Evolutionary conservation across 2,797 vertebrate genomes (phyloP).

Genomic region (Spondyliosoma cantharus): DNA sequence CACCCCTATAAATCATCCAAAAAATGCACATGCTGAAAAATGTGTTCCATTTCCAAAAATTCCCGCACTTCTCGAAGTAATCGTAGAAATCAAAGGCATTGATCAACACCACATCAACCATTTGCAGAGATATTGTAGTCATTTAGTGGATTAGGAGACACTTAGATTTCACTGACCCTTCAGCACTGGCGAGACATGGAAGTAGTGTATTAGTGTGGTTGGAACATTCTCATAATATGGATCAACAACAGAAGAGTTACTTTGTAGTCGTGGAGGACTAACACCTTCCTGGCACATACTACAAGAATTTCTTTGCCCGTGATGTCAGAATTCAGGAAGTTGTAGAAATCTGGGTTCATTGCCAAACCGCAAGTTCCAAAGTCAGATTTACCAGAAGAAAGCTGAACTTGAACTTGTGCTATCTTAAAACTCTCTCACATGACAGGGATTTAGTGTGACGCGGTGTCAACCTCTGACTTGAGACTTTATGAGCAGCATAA

Average conservation of each 20-base stretch:
- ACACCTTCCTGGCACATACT: not conserved
- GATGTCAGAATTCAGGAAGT: constrained; percentile 37
- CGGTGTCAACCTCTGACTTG: constrained; percentile 20
- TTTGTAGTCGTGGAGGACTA: constrained; percentile 1
- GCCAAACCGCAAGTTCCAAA: constrained; percentile 33
- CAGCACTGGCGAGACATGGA: not conserved
- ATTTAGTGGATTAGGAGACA: not conserved
- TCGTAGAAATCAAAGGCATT: not conserved
- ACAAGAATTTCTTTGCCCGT: not conserved
- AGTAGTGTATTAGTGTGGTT: not conserved
- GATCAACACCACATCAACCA: not conserved
- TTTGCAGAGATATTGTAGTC: not conserved
- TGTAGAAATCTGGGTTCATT: constrained; percentile 16
- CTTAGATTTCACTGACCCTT: not conserved
- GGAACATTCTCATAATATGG: not conserved
- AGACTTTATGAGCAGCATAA: constrained; percentile 19
- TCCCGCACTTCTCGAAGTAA: not conserved
- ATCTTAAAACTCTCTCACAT: constrained; percentile 40
- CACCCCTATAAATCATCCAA: not conserved
- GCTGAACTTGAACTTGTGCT: not conserved
- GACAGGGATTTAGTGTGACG: constrained; percentile 20
- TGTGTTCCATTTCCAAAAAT: not conserved
- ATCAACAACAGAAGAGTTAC: not conserved
- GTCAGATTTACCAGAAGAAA: constrained; percentile 44
- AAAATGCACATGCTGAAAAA: not conserved